Conservation (phyloP, 2,888 invertebrate species). For the Perizoma flavofasciatum region DNA sequence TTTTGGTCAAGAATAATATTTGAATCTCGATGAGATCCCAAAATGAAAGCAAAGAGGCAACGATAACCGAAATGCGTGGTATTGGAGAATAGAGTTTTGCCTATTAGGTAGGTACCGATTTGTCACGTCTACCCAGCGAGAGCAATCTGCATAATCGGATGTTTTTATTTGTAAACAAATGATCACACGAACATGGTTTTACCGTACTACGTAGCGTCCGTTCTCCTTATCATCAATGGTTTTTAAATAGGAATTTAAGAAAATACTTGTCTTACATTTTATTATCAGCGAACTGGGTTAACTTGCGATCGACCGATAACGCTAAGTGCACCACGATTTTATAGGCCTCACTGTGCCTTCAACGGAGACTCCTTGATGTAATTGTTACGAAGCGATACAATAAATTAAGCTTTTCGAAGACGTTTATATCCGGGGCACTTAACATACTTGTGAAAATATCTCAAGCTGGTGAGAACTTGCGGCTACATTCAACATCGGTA, state of each 20-base stretch:
- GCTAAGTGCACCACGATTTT: conserved; percentile 38
- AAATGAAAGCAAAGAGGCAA: conserved; percentile 20
- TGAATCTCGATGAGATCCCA: conserved; percentile 9
- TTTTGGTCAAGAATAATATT: background rate
- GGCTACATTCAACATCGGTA: conserved; percentile 25
- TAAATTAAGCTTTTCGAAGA: conserved; percentile 49
- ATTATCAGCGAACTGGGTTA: conserved; percentile 54
- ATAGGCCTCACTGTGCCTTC: conserved; percentile 32
- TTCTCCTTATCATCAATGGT: conserved; percentile 30
- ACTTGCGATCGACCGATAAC: conserved; percentile 54
- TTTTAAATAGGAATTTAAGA: conserved; percentile 35
- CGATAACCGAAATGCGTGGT: conserved; percentile 20
- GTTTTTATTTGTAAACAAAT: conserved; percentile 36
- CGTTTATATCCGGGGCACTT: conserved; percentile 52
- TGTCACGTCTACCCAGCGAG: conserved; percentile 22
- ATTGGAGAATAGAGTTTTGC: conserved; percentile 30
- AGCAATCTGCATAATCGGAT: conserved; percentile 32
- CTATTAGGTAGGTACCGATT: conserved; percentile 20
- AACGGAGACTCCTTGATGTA: conserved; percentile 34
- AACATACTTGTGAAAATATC: conserved; percentile 57
- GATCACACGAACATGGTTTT: conserved; percentile 5
- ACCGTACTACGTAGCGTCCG: conserved; percentile 4
- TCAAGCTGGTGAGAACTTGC: conserved; percentile 41
- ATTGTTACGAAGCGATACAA: conserved; percentile 44
- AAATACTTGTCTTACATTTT: conserved; percentile 41